Percentiles rank a stretch among this genome's conserved stretches.
Conservation (phyloP, 2,113 vertebrate genomes). For the Solea senegalensis region DNA sequence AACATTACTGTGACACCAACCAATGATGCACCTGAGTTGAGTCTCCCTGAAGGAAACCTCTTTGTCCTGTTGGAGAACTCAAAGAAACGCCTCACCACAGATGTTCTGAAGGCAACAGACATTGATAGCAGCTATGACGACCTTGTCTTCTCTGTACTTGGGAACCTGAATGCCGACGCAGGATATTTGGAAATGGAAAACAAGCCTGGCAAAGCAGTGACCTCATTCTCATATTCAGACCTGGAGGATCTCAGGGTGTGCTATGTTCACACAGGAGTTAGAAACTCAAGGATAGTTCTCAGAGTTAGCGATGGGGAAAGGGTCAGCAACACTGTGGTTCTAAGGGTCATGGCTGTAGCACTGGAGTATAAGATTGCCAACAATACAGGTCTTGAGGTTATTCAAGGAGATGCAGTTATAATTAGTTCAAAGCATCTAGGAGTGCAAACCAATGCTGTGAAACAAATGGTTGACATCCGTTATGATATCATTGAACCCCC, state of each 20-base stretch:
- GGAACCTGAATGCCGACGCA: conserved; percentile 85
- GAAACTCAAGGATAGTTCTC: conserved; percentile 89
- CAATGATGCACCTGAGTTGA: conserved; percentile 88
- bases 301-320: conserved; percentile 90
- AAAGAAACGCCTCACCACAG: conserved; percentile 84
- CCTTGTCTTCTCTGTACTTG: conserved; percentile 87
- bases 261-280: conserved; percentile 85
- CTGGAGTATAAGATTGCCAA: conserved; percentile 85
- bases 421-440: conserved; percentile 83
- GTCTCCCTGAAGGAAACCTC: conserved; percentile 86
- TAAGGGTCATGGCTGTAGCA: conserved; percentile 85
- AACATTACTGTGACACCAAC: conserved; percentile 85
- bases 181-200: conserved; percentile 88
- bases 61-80: conserved; percentile 87
- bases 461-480: conserved; percentile 79
- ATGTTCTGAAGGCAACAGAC: conserved; percentile 84
- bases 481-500: conserved; percentile 83
- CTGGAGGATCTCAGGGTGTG: conserved; percentile 83
- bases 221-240: conserved; percentile 83
- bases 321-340: conserved; percentile 89
- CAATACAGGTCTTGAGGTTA: conserved; percentile 82
- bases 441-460: conserved; percentile 83
- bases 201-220: conserved; percentile 80
- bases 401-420: conserved; percentile 81
- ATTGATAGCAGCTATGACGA: conserved; percentile 80